Evolutionary conservation across 1,140 invertebrate species (phyloP).

Genomic region (Parapsyche elsis): DNA sequence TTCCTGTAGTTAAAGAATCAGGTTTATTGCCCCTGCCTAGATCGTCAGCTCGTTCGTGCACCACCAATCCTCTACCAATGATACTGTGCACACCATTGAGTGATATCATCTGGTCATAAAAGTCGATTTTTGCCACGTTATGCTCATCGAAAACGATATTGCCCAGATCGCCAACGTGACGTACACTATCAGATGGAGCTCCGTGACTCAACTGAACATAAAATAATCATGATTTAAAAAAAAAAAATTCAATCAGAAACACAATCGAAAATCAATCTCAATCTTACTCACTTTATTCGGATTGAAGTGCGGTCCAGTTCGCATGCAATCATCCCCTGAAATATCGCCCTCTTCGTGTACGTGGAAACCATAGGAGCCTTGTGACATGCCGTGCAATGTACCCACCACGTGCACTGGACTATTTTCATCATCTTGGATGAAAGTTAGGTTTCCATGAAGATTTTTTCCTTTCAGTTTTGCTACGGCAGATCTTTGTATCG

Average conservation of each 20-base stretch:
- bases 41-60: slow-evolving; percentile 81
- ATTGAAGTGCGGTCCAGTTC: slow-evolving; percentile 84
- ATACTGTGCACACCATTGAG: slow-evolving; percentile 74
- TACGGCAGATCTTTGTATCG: slow-evolving; percentile 30
- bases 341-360: slow-evolving; percentile 90
- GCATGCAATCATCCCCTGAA: slow-evolving; percentile 74
- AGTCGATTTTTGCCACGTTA: slow-evolving; percentile 71
- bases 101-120: slow-evolving; percentile 74
- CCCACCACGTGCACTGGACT: slow-evolving; percentile 75
- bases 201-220: slow-evolving; percentile 76
- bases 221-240: neutral
- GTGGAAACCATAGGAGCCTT: slow-evolving; percentile 87
- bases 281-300: slow-evolving; percentile 67
- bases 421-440: slow-evolving; percentile 69
- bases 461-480: slow-evolving; percentile 44
- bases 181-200: slow-evolving; percentile 72
- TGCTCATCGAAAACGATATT: slow-evolving; percentile 77
- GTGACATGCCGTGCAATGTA: slow-evolving; percentile 75
- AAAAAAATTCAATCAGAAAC: slow-evolving; percentile 5
- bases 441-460: slow-evolving; percentile 71
- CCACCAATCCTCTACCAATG: slow-evolving; percentile 81
- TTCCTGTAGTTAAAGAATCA: slow-evolving; percentile 83
- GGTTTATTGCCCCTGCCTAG: slow-evolving; percentile 74
- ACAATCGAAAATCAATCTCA: neutral
- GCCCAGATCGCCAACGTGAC: slow-evolving; percentile 92